Percentiles rank a stretch among this genome's conserved stretches.
Evolutionary conservation across 1,140 invertebrate species (phyloP).

Genomic region (Brachystomella parvula): DNA sequence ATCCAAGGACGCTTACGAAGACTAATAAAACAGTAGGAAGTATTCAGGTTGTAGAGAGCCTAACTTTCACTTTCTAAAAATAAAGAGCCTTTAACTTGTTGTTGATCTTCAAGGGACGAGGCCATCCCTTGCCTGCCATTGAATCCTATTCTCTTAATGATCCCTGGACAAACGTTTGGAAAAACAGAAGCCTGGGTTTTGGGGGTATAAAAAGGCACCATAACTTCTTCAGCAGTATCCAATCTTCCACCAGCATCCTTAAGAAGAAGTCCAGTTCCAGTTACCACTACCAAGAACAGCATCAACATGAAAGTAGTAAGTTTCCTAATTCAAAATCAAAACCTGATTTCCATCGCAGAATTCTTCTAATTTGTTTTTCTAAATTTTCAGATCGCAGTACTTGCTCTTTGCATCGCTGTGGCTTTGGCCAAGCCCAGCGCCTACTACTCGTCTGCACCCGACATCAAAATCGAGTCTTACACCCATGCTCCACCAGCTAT

Average conservation of each 20-base stretch:
- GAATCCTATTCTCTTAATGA: no score
- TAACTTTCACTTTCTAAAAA: no score
- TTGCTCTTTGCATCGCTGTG: neutral
- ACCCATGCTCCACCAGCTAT: neutral
- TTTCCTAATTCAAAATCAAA: neutral
- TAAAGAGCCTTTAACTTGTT: no score
- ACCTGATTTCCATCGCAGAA: neutral
- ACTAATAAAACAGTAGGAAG: no score
- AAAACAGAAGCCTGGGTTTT: no score
- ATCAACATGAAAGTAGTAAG: slow-evolving; percentile 7
- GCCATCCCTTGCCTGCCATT: no score
- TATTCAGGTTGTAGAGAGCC: no score
- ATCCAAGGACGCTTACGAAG: no score
- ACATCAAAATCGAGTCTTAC: neutral
- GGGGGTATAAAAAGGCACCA: neutral
- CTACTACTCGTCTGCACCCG: neutral
- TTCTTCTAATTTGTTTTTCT: neutral
- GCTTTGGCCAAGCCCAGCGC: neutral
- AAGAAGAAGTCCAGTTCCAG: neutral
- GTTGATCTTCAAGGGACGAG: no score
- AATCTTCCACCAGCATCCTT: neutral
- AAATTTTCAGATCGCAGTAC: neutral
- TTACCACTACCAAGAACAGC: neutral
- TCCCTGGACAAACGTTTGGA: no score
- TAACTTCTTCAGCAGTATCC: neutral